Evolutionary conservation across 2,888 invertebrate genomes (phyloP).

Genomic region (Cephus nigrinus): DNA sequence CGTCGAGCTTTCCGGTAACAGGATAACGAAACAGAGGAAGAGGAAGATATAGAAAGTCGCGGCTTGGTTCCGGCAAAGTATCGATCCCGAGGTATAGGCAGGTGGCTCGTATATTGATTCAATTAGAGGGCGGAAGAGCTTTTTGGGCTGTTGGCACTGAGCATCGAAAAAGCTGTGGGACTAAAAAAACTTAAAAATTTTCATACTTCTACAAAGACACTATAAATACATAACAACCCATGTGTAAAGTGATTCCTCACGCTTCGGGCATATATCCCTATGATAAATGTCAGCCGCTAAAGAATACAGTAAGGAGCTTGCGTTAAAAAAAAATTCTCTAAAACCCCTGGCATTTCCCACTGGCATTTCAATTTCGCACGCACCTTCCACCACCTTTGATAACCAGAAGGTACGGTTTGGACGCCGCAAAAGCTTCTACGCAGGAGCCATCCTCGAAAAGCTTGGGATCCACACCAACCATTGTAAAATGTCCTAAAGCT

Average conservation of each 20-base stretch:
- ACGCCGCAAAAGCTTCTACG: not conserved
- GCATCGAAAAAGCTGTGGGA: not conserved
- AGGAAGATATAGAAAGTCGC: not conserved
- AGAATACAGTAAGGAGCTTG: not conserved
- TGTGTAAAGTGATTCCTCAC: too few species aligned
- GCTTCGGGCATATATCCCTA: not conserved
- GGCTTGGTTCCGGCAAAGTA: not conserved
- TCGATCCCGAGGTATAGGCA: not conserved
- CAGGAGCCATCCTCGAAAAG: not conserved
- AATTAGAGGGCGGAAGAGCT: not conserved
- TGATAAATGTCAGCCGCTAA: not conserved
- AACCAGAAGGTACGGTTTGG: not conserved
- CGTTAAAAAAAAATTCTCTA: not conserved
- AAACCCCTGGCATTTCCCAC: not conserved
- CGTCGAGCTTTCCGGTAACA: not conserved
- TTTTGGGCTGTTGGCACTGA: not conserved
- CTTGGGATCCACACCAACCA: too few species aligned
- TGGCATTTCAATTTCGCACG: not conserved
- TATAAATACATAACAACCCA: not conserved
- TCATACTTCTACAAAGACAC: not conserved
- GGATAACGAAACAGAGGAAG: not conserved
- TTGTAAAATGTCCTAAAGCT: not conserved
- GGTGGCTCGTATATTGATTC: not conserved
- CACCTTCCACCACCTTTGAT: not conserved
- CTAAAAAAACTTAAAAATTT: not conserved